Evolutionary conservation across 2,888 invertebrate species (phyloP).

Genomic region (Marasmarcha lunaedactyla): DNA sequence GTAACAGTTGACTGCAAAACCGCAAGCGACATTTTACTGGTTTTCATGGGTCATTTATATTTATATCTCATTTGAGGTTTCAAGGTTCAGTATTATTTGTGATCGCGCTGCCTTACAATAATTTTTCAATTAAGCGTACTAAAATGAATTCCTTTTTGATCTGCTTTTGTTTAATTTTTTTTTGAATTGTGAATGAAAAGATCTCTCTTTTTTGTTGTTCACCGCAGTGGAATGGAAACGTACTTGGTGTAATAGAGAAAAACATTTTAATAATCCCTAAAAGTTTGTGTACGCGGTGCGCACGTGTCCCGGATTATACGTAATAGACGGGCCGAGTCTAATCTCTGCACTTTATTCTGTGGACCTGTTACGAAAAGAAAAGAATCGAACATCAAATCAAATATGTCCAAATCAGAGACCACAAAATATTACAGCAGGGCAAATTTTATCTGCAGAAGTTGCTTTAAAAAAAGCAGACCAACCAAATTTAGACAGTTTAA

Average conservation of each 20-base stretch:
- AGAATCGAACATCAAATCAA: not conserved
- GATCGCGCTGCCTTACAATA: not conserved
- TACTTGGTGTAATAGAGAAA: constrained; percentile 23
- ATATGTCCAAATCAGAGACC: not conserved
- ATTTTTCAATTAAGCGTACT: not conserved
- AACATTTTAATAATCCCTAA: constrained; percentile 59
- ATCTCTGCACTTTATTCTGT: constrained; percentile 57
- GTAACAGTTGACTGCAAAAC: constrained; percentile 42
- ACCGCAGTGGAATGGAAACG: not conserved
- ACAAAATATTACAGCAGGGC: no score
- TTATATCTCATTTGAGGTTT: constrained; percentile 13
- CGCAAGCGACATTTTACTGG: constrained; percentile 36
- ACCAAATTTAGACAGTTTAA: not conserved
- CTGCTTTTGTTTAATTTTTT: no score
- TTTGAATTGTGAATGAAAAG: not conserved
- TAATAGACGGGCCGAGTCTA: constrained; percentile 64
- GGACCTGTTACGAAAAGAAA: constrained; percentile 7
- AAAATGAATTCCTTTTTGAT: no score
- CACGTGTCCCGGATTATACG: constrained; percentile 60
- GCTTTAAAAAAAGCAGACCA: no score
- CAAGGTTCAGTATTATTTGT: constrained; percentile 3
- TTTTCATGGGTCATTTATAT: constrained; percentile 54
- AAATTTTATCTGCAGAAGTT: no score
- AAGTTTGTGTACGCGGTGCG: constrained; percentile 47
- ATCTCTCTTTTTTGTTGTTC: not conserved